Percentiles rank a stretch among this genome's conserved stretches.
phyloP scores from a whole-genome alignment of 2,113 vertebrate genomes.

The Cygnus atratus region DNA sequence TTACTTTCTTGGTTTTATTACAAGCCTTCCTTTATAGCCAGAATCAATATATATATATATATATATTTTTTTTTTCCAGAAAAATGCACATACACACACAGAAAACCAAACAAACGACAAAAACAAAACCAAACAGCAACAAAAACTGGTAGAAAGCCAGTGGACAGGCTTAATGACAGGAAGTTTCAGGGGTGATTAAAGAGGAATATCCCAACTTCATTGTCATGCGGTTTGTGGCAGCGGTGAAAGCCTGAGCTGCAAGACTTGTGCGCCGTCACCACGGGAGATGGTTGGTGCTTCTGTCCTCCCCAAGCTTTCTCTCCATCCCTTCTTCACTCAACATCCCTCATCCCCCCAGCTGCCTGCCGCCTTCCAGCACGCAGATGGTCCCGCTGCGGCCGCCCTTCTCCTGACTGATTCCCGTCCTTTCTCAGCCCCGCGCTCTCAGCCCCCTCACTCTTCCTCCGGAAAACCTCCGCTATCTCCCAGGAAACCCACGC shows the following conservation, averaged over 20 bases:
- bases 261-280: not conserved
- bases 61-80: too few relatives aligned
- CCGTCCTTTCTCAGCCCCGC: not conserved
- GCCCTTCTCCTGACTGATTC: too few relatives aligned
- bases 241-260: rapidly evolving
- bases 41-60: not conserved
- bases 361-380: not conserved
- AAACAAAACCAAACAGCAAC: too few relatives aligned
- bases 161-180: not conserved
- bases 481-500: not conserved
- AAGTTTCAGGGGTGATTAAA: not conserved
- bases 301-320: not conserved
- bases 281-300: not conserved
- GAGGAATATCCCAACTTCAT: not conserved
- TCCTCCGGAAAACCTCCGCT: not conserved
- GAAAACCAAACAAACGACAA: not conserved
- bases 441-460: too few relatives aligned
- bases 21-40: not conserved
- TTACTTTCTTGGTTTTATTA: not conserved
- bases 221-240: not conserved
- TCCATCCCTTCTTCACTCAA: not conserved
- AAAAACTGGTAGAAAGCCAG: not conserved
- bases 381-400: not conserved
- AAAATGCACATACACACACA: not conserved
- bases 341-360: not conserved